Percentiles rank a stretch among this genome's conserved stretches.
phyloP scores from a whole-genome alignment of 2,888 invertebrate species.

The Zelleria hepariella region DNA sequence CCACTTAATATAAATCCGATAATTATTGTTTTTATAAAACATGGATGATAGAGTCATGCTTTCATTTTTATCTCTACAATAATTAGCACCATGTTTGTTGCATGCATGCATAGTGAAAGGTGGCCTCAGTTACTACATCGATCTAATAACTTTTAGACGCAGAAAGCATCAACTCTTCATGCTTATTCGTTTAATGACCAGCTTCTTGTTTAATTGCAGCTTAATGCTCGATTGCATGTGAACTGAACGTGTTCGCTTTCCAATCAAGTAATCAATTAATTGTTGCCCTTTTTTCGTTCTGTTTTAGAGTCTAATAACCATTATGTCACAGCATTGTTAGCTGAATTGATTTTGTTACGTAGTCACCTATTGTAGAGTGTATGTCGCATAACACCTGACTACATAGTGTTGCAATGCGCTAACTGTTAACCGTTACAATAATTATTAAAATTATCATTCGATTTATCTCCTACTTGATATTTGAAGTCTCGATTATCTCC shows the following conservation, averaged over 20 bases:
- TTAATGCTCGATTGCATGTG: conserved; percentile 24
- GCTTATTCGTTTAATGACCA: not conserved
- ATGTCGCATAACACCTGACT: not conserved
- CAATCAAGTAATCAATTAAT: conserved; percentile 8
- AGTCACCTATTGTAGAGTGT: not conserved
- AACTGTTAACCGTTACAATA: not conserved
- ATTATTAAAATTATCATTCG: not conserved
- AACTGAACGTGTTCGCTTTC: conserved; percentile 20
- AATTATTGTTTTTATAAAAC: not conserved
- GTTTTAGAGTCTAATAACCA: not conserved
- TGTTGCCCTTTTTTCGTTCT: conserved; percentile 35
- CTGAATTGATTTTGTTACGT: not conserved
- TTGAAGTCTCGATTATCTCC: not conserved
- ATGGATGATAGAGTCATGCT: not conserved
- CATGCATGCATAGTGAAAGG: conserved; percentile 2
- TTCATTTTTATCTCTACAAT: not conserved
- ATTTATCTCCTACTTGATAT: too few species aligned
- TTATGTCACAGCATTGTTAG: conserved; percentile 2
- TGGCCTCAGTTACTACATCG: not conserved
- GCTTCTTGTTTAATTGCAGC: not conserved
- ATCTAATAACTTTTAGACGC: not conserved
- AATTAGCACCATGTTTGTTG: not conserved
- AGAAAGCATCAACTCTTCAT: not conserved
- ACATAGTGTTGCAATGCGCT: not conserved
- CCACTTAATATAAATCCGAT: not conserved